A percentile compares a stretch with the other conserved stretches of the same genome.
Conservation (phyloP, 2,113 vertebrate species). For the Sinocyclocheilus grahami region DNA sequence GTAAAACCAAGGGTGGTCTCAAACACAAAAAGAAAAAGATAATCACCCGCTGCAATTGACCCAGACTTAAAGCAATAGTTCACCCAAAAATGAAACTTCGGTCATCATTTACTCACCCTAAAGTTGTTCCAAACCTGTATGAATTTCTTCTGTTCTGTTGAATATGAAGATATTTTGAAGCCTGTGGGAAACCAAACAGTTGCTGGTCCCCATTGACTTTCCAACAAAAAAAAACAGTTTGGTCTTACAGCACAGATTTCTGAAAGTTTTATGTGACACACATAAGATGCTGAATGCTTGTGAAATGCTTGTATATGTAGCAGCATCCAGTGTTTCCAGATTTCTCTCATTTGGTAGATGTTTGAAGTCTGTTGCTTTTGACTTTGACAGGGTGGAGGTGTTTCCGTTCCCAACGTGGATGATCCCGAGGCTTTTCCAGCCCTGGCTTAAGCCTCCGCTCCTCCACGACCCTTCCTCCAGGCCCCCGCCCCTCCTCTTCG, state of each 20-base stretch:
- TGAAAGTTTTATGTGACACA: not conserved
- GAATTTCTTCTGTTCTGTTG: too few relatives aligned
- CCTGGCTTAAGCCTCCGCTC: conserved; percentile 85
- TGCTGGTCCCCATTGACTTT: too few relatives aligned
- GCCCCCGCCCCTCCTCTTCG: conserved; percentile 82
- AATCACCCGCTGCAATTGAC: too few relatives aligned
- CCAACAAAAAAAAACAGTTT: too few relatives aligned
- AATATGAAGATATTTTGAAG: too few relatives aligned
- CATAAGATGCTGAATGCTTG: not conserved
- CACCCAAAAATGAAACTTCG: too few relatives aligned
- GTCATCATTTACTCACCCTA: too few relatives aligned
- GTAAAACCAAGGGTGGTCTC: too few relatives aligned
- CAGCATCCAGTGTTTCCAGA: not conserved
- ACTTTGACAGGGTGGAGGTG: conserved; percentile 81
- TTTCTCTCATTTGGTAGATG: not conserved
- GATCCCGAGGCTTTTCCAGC: conserved; percentile 99
- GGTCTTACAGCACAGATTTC: not conserved
- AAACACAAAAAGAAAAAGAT: too few relatives aligned
- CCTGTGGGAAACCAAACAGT: too few relatives aligned
- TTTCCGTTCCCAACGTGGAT: conserved; percentile 96
- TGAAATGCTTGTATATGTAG: not conserved
- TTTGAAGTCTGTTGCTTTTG: conserved; percentile 26
- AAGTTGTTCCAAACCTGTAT: too few relatives aligned
- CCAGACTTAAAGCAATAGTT: too few relatives aligned
- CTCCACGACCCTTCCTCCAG: conserved; percentile 81